Evolutionary conservation across 2,797 vertebrate genomes (phyloP).

Genomic region (Aulostomus chinensis): DNA sequence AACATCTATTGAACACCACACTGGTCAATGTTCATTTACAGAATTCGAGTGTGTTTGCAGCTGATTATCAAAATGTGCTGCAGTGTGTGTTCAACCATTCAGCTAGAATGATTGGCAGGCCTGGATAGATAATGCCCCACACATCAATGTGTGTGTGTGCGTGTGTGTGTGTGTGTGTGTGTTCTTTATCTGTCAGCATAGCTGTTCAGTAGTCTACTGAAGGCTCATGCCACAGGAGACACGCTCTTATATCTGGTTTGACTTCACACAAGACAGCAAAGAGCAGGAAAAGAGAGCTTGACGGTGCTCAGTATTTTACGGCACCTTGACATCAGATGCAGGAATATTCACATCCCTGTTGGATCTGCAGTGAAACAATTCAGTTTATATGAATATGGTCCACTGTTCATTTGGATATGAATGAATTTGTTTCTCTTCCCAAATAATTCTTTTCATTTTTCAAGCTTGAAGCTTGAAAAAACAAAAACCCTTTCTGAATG

Average conservation of each 20-base stretch:
- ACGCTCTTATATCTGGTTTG: neutral
- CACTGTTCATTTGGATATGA: too few relatives aligned
- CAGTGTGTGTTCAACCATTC: constrained; percentile 11
- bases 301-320: neutral
- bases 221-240: neutral
- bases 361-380: neutral
- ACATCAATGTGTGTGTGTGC: too few relatives aligned
- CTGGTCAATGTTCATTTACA: constrained; percentile 22
- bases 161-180: neutral
- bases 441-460: too few relatives aligned
- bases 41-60: neutral
- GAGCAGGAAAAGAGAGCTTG: neutral
- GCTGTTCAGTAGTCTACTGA: constrained; percentile 8
- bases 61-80: constrained; percentile 31
- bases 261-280: neutral
- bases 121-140: constrained; percentile 3
- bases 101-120: constrained; percentile 2
- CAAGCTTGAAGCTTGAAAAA: too few relatives aligned
- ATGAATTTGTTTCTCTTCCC: too few relatives aligned
- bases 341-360: neutral
- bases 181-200: constrained; percentile 7
- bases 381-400: too few relatives aligned
- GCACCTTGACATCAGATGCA: neutral
- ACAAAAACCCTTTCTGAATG: too few relatives aligned
- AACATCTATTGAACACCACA: constrained; percentile 9